Percentiles rank a stretch among this genome's conserved stretches.
Conservation (phyloP, 2,113 vertebrate genomes). For the Globicephala melas region DNA sequence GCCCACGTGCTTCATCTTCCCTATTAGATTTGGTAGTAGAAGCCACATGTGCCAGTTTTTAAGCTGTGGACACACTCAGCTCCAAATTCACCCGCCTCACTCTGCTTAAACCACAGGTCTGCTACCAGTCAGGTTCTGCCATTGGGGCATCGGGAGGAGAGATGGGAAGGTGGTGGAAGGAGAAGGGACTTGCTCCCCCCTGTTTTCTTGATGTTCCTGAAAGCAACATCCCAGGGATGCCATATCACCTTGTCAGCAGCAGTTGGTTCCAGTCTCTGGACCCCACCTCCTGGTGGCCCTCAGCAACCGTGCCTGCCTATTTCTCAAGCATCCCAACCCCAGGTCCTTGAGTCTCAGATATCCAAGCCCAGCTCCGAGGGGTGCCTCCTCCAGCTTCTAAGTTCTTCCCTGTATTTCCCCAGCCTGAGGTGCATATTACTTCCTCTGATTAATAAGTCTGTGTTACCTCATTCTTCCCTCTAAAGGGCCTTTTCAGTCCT, state of each 20-base stretch:
- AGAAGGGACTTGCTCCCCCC: background rate
- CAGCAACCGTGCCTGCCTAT: fast-evolving
- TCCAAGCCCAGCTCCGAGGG: background rate
- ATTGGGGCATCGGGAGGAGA: background rate
- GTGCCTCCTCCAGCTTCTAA: background rate
- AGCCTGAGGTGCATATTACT: background rate
- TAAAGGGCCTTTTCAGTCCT: background rate
- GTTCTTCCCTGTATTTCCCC: background rate
- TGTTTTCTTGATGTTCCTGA: background rate
- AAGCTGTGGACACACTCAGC: background rate
- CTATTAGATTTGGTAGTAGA: background rate
- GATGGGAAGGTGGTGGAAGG: background rate
- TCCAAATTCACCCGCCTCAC: background rate
- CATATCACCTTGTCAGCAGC: background rate
- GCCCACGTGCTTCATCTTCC: background rate
- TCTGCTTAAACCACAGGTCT: fast-evolving
- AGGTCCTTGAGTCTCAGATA: background rate
- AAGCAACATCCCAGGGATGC: background rate
- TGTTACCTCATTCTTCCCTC: background rate
- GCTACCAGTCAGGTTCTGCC: background rate
- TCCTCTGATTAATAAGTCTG: background rate
- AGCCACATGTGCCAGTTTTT: background rate
- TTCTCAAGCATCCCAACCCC: background rate
- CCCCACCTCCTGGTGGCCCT: too few species aligned
- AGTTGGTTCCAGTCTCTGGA: background rate